Conservation (phyloP, 2,888 invertebrate species). For the Clepsis dumicolana region DNA sequence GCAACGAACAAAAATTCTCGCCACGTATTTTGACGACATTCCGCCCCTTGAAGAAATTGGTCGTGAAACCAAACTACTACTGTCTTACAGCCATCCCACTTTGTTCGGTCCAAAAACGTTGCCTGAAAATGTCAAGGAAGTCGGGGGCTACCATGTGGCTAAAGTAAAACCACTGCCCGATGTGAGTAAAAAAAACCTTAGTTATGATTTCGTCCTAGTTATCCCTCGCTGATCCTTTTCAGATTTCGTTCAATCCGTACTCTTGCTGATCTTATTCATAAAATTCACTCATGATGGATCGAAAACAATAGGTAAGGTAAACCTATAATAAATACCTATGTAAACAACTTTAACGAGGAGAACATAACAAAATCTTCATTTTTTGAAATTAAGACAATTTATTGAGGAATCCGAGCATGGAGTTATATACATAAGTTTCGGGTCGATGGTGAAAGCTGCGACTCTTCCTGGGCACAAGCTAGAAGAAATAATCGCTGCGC, state of each 20-base stretch:
- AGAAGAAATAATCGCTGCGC: conserved; percentile 77
- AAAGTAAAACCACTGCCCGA: conserved; percentile 74
- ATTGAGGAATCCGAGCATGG: conserved; percentile 87
- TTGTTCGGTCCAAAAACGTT: conserved; percentile 86
- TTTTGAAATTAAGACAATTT: conserved; percentile 84
- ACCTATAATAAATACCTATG: no score
- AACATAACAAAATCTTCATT: conserved; percentile 43
- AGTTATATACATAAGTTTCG: conserved; percentile 90
- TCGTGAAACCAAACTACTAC: conserved; percentile 77
- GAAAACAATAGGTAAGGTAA: no score
- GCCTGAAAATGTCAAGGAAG: conserved; percentile 87
- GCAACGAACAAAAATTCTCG: conserved; percentile 53
- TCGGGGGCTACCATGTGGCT: conserved; percentile 87
- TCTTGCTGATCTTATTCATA: no score
- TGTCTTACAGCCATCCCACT: conserved; percentile 87
- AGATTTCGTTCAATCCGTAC: no score
- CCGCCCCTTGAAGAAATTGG: conserved; percentile 57
- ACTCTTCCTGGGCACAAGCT: conserved; percentile 86
- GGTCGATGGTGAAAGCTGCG: conserved; percentile 87
- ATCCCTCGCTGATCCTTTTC: no score
- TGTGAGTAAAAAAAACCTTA: conserved; percentile 59
- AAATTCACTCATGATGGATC: no score
- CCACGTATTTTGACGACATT: conserved; percentile 53
- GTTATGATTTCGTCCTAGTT: not conserved
- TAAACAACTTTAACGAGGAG: no score